Conservation (phyloP, 2,113 vertebrate genomes). For the Pterocles gutturalis region DNA sequence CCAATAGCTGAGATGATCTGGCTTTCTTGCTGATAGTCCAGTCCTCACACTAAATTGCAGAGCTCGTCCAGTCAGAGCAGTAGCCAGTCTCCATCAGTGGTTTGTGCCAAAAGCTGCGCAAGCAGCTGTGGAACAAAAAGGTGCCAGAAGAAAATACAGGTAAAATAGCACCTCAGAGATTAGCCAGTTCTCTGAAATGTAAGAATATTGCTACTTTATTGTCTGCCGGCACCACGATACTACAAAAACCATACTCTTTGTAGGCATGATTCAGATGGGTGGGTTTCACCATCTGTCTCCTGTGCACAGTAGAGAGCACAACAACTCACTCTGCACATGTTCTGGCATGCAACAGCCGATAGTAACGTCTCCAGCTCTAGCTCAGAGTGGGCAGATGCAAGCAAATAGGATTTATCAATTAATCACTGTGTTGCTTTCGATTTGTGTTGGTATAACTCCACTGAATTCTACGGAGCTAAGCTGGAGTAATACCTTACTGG, state of each 20-base stretch:
- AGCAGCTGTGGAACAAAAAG: not conserved
- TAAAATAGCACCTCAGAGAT: not conserved
- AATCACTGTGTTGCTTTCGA: not conserved
- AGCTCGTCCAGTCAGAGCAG: not conserved
- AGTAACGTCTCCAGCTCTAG: not conserved
- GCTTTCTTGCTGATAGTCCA: not conserved
- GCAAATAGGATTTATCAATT: slow-evolving; percentile 32
- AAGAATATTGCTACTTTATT: not conserved
- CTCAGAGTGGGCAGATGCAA: slow-evolving; percentile 16
- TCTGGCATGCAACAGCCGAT: not conserved
- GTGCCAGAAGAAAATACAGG: not conserved
- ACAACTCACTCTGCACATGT: slow-evolving; percentile 35
- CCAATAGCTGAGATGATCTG: not conserved
- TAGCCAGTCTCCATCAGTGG: not conserved
- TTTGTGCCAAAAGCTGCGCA: not conserved
- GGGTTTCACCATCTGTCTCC: slow-evolving; percentile 64
- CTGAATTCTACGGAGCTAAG: not conserved
- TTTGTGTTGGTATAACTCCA: not conserved
- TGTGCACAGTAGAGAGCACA: slow-evolving; percentile 4
- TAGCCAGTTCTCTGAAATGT: not conserved
- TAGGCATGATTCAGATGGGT: not conserved
- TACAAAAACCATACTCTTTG: not conserved
- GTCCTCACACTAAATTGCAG: not conserved
- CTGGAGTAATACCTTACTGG: not conserved
- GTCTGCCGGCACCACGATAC: not conserved